Evolutionary conservation across 2,888 invertebrate genomes (phyloP).

Genomic region (Tridacna gigas): DNA sequence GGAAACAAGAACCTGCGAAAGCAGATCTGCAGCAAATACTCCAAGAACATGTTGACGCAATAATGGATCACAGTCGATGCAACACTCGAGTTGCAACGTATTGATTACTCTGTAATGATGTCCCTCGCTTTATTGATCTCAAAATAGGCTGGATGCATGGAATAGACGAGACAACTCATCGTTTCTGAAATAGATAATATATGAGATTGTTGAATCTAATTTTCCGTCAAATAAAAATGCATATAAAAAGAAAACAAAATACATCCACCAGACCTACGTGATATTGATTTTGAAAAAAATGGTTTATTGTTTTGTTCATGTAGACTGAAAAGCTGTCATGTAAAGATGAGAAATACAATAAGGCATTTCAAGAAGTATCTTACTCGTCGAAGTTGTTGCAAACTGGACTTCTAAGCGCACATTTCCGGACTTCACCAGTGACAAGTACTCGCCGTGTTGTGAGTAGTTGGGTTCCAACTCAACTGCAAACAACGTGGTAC

Average conservation of each 20-base stretch:
- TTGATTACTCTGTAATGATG: conserved; percentile 31
- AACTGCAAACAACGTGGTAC: conserved; percentile 34
- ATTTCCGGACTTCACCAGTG: conserved; percentile 40
- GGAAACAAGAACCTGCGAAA: neutral
- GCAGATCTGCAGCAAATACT: conserved; percentile 37
- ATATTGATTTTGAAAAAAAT: neutral
- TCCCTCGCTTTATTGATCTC: conserved; percentile 31
- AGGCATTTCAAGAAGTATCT: neutral
- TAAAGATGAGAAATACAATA: neutral
- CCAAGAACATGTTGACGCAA: conserved; percentile 9
- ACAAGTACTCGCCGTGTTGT: conserved; percentile 34
- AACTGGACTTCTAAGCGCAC: too few relatives aligned
- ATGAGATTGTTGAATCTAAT: neutral
- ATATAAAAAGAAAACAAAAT: neutral
- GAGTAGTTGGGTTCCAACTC: conserved; percentile 39
- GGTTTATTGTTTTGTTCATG: neutral
- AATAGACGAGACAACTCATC: conserved; percentile 37
- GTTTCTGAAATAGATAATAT: conserved; percentile 1
- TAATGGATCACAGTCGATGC: conserved; percentile 23
- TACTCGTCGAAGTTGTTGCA: conserved; percentile 2
- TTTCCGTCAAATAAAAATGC: neutral
- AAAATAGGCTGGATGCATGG: conserved; percentile 25
- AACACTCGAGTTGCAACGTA: conserved; percentile 31
- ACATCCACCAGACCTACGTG: too few relatives aligned
- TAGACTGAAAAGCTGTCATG: neutral